Evolutionary conservation across 1,140 invertebrate genomes (phyloP), one percentile per base, ranked within the genome.

Genomic region (Eueides isabella): DNA sequence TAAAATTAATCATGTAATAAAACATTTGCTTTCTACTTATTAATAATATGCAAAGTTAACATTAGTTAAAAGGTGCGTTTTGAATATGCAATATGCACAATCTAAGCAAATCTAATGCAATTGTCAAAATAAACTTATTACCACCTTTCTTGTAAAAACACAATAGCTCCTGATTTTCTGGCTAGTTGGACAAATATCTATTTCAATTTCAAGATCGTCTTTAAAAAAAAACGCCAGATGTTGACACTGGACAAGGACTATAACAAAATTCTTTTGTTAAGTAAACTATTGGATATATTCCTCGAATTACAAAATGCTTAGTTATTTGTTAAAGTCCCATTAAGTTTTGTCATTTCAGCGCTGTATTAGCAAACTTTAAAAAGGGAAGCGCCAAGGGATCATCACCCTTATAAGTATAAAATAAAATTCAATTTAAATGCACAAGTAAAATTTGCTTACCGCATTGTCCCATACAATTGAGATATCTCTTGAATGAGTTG

Each of bases 301-400:
- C 74, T 81, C 87, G 91, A 93, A 93, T 92, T 85, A 89, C 85
- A 86, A 89, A 92, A 91, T 88, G 86, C 87, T 92, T 91, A 90
- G 89, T 82, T 91, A 92, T 92, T 92, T 92, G 90, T 93, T 90
- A 91, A 90, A 90, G 80, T 90, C 85, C 86, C 85, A 92, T 92
- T 92, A 89, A 67, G 85, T 82, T 88, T 77, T 90, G 89, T 89
- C 89, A 91, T 86, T 89, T 87, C 82, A 84, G 74, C 77, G 76
- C 19, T 55, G 23, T 23, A 55, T 23, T 2, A 12, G 48, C 23
- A 55, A 55, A 55, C 7, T 26, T 44, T 55, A 26, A 14, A 19
- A 26, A 55, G 2, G n/a, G 7, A 55, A 55, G 2, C 11, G 11
- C 19, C 61, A 72, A 62, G 44, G 30, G n/a, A 87, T 44, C 72